These are phyloP conservation scores for Lasioglossum morio DNA, from an alignment of 2,888 invertebrate genomes.

Conservation along the genomic window DNA sequence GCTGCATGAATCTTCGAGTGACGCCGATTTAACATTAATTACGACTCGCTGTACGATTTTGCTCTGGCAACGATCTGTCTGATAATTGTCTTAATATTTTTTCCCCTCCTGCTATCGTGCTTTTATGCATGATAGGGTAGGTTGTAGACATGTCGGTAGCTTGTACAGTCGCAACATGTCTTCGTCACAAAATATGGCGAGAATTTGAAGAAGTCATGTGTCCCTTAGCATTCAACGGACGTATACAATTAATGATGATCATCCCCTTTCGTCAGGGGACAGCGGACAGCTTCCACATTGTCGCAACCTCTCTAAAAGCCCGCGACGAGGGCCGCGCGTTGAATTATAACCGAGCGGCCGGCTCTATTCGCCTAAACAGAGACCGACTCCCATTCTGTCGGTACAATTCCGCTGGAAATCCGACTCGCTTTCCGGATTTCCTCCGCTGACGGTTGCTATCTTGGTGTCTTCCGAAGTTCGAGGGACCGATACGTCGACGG, in stretches of 20 bases:
- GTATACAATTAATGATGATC: background rate
- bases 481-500: constrained; percentile 37
- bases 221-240: too few species aligned
- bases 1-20: constrained; percentile 8
- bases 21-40: background rate
- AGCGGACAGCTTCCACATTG: background rate
- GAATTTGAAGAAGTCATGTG: too few species aligned
- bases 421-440: constrained; percentile 27
- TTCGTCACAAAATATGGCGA: too few species aligned
- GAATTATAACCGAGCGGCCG: background rate
- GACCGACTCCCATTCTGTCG: background rate
- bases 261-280: background rate
- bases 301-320: background rate
- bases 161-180: background rate
- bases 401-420: constrained; percentile 41
- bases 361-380: constrained; percentile 1
- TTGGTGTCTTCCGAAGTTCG: constrained; percentile 28
- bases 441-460: constrained; percentile 9
- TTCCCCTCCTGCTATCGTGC: background rate
- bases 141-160: background rate
- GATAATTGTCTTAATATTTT: background rate
- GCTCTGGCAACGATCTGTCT: background rate
- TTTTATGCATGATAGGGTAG: background rate
- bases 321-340: background rate
- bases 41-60: background rate